Conservation (phyloP, 2,888 invertebrate species). For the Prosapia bicincta region DNA sequence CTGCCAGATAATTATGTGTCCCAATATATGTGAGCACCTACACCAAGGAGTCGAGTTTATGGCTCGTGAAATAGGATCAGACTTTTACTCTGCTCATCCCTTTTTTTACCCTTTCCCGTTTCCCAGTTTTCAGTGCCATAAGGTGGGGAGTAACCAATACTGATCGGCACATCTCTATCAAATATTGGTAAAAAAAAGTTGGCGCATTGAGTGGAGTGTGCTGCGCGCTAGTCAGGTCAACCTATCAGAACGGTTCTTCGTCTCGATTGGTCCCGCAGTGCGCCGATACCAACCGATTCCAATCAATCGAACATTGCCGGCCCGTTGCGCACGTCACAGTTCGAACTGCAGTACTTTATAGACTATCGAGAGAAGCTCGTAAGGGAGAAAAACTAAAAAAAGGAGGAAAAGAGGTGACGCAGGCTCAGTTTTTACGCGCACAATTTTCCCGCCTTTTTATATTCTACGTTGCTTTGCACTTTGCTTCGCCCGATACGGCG, state of each 20-base stretch:
- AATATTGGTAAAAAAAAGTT: constrained; percentile 31
- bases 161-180: constrained; percentile 30
- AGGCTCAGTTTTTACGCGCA: neutral
- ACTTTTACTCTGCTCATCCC: too few species aligned
- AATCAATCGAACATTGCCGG: constrained; percentile 36
- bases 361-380: neutral
- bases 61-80: too few species aligned
- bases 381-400: neutral
- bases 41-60: too few species aligned
- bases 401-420: constrained; percentile 9
- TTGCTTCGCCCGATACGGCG: neutral
- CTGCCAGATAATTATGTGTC: too few species aligned
- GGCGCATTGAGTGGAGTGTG: neutral
- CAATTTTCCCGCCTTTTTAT: constrained; percentile 23
- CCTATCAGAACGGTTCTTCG: neutral
- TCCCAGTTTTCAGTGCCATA: neutral
- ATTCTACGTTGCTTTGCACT: neutral
- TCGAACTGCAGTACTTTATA: neutral
- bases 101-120: neutral
- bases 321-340: constrained; percentile 28
- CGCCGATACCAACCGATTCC: constrained; percentile 35
- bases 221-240: neutral
- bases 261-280: constrained; percentile 18
- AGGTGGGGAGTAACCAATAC: constrained; percentile 21
- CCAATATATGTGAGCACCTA: too few species aligned